Percentiles rank a stretch among this genome's conserved stretches.
phyloP scores from a whole-genome alignment of 1,140 invertebrate species.

The Tribolium madens region DNA sequence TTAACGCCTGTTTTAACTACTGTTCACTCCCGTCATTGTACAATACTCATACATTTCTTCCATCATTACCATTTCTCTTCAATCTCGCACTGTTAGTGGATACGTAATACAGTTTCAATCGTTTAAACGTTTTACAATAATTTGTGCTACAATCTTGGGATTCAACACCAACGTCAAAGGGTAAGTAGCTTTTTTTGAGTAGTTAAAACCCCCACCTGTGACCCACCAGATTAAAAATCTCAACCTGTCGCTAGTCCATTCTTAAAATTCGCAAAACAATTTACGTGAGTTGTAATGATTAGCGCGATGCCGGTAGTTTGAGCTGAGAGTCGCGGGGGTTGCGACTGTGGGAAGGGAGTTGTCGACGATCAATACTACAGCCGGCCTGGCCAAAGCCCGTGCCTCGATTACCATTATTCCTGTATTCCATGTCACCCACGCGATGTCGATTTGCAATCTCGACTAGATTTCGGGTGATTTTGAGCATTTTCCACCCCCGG shows the following conservation, averaged over 20 bases:
- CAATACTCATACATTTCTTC: conserved; percentile 57
- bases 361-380: conserved; percentile 57
- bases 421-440: conserved; percentile 35
- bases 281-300: conserved; percentile 42
- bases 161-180: conserved; percentile 44
- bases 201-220: neutral
- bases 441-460: conserved; percentile 18
- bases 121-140: conserved; percentile 34
- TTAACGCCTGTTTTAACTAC: conserved; percentile 52
- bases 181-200: conserved; percentile 6
- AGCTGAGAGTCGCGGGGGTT: conserved; percentile 52
- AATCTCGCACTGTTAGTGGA: conserved; percentile 50
- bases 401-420: conserved; percentile 44
- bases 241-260: neutral
- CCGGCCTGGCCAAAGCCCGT: conserved; percentile 54
- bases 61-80: conserved; percentile 47
- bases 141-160: conserved; percentile 50
- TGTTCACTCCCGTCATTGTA: conserved; percentile 55
- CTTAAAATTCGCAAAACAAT: conserved; percentile 37
- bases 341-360: conserved; percentile 55
- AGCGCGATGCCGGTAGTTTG: conserved; percentile 41
- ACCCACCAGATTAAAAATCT: neutral
- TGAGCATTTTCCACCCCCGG: neutral
- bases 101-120: conserved; percentile 49
- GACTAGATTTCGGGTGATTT: conserved; percentile 7